A percentile compares a stretch with the other conserved stretches of the same genome.
Evolutionary conservation across 2,888 invertebrate species (phyloP).

Genomic region (Phortica okadai): DNA sequence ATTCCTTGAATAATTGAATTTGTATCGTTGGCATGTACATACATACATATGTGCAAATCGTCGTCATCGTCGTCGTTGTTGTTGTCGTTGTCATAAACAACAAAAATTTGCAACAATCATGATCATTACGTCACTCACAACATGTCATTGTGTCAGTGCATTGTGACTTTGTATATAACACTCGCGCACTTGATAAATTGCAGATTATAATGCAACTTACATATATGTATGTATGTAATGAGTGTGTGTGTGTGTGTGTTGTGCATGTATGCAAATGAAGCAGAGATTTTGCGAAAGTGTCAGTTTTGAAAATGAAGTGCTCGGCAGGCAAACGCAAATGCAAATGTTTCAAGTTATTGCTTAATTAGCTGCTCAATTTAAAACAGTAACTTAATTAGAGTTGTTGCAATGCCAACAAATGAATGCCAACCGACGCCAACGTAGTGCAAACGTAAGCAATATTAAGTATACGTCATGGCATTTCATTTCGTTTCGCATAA

Average conservation of each 20-base stretch:
- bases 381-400: conserved; percentile 10
- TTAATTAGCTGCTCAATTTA: background rate
- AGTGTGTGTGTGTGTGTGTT: too few relatives aligned
- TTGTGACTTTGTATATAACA: background rate
- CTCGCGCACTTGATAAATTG: conserved; percentile 29
- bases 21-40: conserved; percentile 68
- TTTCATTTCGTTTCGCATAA: background rate
- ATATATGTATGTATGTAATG: background rate
- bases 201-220: conserved; percentile 64
- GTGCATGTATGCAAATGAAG: background rate
- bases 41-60: conserved; percentile 57
- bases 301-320: background rate
- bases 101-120: background rate
- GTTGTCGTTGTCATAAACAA: conserved; percentile 29
- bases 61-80: conserved; percentile 5
- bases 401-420: too few relatives aligned
- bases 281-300: background rate
- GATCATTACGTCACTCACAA: too few relatives aligned
- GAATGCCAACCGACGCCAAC: background rate
- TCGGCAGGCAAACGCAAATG: background rate
- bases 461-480: background rate
- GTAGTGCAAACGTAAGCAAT: background rate
- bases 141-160: too few relatives aligned
- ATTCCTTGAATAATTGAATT: conserved; percentile 72
- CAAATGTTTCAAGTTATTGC: background rate